Evolutionary conservation across 2,888 invertebrate genomes (phyloP), one percentile per base, ranked within the genome.

Genomic region (Ceramica pisi): DNA sequence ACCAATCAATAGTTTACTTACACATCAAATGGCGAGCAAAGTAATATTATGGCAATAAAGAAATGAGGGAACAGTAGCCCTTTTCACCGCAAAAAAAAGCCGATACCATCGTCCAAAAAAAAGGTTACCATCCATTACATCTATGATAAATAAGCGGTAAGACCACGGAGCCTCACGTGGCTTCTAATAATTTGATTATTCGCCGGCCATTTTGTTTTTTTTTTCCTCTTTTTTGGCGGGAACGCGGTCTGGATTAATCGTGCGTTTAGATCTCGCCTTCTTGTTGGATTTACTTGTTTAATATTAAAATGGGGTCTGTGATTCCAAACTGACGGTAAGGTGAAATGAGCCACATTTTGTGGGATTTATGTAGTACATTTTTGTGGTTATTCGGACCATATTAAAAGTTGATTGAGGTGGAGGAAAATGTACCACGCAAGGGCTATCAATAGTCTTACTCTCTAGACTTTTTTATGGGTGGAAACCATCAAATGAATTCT

Each of bases 161-260:
- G 88, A 89, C 84, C 85, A 88, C 85, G 87, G 87, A 87, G 86
- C 91, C 91, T 92, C 89, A 91, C 88, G 88, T 90, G 88, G 87
- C 82, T 82, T 86, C 86, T 90, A 91, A 92, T 92, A 92, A 93
- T 93, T 93, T 92, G 93, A 92, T 92, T 91, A 91, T 71, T 69
- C 89, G 79, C 78, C 80, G 81, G 90, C 90, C 91, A 91, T 91
- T 88, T 91, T 90, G 86, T 86, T 69, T 90, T 90, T 66, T 90
- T 87, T 91, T 86, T 85, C 77, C 78, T 76, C 69, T 57, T 82
- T 83, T 83, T 77, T 75, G 69, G 77, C 70, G 77, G 80, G 53
- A 79, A 74, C 80, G 85, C 86, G 86, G 89, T 66, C 78, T 82
- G 87, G 86, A 86, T 90, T 90, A 89, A 89, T 90, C 89, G 89